Conservation (phyloP, 1,140 invertebrate species). For the Thalassaphorura encarpata region DNA sequence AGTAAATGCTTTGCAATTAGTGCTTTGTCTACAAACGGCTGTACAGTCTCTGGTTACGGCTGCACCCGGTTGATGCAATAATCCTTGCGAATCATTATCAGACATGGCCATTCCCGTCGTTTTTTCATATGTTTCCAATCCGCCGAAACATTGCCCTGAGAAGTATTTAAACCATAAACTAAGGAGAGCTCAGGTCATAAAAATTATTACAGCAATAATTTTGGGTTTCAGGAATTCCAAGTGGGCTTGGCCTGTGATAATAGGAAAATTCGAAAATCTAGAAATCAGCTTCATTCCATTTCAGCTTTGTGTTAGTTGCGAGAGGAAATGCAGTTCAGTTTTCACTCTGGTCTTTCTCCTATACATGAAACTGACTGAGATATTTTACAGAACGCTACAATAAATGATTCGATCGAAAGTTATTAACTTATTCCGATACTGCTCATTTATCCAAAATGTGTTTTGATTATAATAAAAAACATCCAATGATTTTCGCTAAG, state of each 20-base stretch:
- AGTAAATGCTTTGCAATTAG: slow-evolving; percentile 39
- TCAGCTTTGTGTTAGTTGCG: neutral
- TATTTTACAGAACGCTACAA: neutral
- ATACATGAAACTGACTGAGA: neutral
- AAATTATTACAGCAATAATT: neutral
- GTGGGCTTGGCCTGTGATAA: neutral
- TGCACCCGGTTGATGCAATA: slow-evolving; percentile 40
- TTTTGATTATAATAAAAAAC: neutral
- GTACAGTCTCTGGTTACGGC: slow-evolving; percentile 42
- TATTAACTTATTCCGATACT: neutral
- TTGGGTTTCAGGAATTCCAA: neutral
- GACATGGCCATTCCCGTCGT: slow-evolving; percentile 38
- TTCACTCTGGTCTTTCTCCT: neutral
- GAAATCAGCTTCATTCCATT: neutral
- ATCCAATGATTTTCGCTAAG: no score
- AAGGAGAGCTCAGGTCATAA: neutral
- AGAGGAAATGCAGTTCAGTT: no score
- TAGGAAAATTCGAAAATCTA: neutral
- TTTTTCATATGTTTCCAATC: slow-evolving; percentile 43
- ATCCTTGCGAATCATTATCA: slow-evolving; percentile 35
- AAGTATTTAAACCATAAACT: neutral
- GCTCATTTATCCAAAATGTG: neutral
- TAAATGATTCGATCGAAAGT: neutral
- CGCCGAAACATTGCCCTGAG: slow-evolving; percentile 43
- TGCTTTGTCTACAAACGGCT: slow-evolving; percentile 41